These are phyloP conservation scores for Brachirus orientalis DNA, from an alignment of 2,113 vertebrate species.

Conservation along the genomic window DNA sequence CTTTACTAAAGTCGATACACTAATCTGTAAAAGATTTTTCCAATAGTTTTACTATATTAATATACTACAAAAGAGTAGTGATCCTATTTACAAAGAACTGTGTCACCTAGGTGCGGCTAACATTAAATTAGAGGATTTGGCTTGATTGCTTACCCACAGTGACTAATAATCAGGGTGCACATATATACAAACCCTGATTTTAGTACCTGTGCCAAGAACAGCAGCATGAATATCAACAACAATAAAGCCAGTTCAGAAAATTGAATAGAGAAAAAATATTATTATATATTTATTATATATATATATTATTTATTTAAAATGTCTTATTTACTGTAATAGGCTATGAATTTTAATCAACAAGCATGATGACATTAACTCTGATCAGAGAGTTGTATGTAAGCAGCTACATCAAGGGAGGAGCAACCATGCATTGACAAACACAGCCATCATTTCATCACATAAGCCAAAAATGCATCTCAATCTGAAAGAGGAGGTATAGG, in stretches of 20 bases:
- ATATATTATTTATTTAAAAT: no score
- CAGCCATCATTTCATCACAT: constrained; percentile 35
- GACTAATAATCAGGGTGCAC: no score
- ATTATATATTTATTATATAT: constrained; percentile 15
- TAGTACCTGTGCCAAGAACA: neutral
- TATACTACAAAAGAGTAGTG: no score
- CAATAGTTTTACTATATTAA: neutral
- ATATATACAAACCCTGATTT: neutral
- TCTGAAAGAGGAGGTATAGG: constrained; percentile 21
- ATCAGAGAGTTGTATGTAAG: constrained; percentile 5
- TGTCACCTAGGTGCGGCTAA: no score
- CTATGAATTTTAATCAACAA: constrained; percentile 27
- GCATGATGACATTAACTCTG: constrained; percentile 2
- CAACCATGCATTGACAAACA: constrained; percentile 56
- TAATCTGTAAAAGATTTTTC: neutral
- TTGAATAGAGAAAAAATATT: neutral
- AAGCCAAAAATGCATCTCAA: constrained; percentile 24
- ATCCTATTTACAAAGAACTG: no score
- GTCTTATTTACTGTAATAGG: constrained; percentile 19
- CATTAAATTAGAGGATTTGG: no score
- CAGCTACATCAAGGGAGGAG: constrained; percentile 25
- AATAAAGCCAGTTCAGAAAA: neutral
- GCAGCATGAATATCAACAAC: neutral
- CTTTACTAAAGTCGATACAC: neutral
- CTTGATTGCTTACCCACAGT: no score